Percentiles rank a stretch among this genome's conserved stretches.
phyloP scores from a whole-genome alignment of 2,113 vertebrate genomes.

The Ctenomys sociabilis region DNA sequence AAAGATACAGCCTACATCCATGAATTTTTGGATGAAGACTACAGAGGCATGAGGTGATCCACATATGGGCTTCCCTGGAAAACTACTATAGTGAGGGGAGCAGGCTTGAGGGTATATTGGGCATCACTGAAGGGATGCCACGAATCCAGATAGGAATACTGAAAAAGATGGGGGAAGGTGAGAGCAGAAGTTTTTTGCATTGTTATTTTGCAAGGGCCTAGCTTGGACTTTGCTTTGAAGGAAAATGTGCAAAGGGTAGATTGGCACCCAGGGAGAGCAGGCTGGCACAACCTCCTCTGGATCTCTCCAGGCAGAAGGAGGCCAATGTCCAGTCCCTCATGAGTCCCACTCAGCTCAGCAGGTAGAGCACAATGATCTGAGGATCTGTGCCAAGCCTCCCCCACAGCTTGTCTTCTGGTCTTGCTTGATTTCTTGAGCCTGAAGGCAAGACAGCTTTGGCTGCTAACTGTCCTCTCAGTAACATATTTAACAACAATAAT shows the following conservation, averaged over 20 bases:
- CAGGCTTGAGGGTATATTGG: neutral
- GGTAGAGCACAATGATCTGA: neutral
- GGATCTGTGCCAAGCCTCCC: constrained; percentile 40
- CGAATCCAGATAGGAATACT: neutral
- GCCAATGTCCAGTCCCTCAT: constrained; percentile 22
- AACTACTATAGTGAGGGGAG: too few species aligned
- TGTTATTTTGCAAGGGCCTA: neutral
- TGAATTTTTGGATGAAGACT: neutral
- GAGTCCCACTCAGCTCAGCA: constrained; percentile 31
- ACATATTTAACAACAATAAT: neutral
- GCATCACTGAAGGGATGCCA: neutral
- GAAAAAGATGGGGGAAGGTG: neutral
- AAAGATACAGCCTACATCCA: neutral
- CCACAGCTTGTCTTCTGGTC: neutral
- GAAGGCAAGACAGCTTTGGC: neutral
- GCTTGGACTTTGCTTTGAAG: constrained; percentile 9
- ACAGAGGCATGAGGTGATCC: neutral
- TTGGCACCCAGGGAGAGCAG: constrained; percentile 67
- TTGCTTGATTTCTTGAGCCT: neutral
- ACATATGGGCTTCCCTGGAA: neutral
- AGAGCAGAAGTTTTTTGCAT: neutral
- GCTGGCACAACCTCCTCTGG: constrained; percentile 42
- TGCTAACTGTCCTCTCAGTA: neutral
- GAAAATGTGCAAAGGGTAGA: constrained; percentile 39
- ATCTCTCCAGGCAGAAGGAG: constrained; percentile 59